Percentiles rank a stretch among this genome's conserved stretches.
Evolutionary conservation across 2,113 vertebrate genomes (phyloP).

Genomic region (Epinephelus fuscoguttatus): DNA sequence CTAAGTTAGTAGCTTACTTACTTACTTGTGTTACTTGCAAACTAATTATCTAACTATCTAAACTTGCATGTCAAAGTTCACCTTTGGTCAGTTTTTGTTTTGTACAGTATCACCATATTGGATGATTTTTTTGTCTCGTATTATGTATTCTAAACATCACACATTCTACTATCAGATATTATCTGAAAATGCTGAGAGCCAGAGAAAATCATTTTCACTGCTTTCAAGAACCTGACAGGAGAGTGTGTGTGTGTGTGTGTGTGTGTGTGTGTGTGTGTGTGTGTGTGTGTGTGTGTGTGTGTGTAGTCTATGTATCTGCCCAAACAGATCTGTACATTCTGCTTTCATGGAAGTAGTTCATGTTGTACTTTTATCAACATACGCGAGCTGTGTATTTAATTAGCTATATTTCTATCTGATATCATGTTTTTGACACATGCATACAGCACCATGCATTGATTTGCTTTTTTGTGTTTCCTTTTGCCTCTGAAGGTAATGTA

Average conservation of each 20-base stretch:
- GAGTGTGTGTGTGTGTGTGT: background rate
- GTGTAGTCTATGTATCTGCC: background rate
- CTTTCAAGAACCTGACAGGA: background rate
- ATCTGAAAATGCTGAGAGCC: too few species aligned
- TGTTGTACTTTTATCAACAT: background rate
- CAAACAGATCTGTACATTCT: background rate
- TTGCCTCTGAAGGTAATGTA: background rate
- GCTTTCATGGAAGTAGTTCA: background rate
- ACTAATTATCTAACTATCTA: background rate
- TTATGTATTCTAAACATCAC: background rate
- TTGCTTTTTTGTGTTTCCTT: background rate
- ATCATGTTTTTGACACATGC: background rate
- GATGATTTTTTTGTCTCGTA: too few species aligned
- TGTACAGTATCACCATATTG: too few species aligned
- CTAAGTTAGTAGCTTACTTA: background rate
- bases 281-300: too few species aligned
- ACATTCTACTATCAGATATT: background rate
- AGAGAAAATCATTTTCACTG: too few species aligned
- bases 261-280: too few species aligned
- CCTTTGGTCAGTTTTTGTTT: background rate
- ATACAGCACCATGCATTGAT: background rate
- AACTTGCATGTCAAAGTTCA: background rate
- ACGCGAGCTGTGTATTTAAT: background rate
- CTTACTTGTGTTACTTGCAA: too few species aligned
- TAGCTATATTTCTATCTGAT: background rate